Evolutionary conservation across 2,113 vertebrate genomes (phyloP).

Genomic region (Malurus melanocephalus): DNA sequence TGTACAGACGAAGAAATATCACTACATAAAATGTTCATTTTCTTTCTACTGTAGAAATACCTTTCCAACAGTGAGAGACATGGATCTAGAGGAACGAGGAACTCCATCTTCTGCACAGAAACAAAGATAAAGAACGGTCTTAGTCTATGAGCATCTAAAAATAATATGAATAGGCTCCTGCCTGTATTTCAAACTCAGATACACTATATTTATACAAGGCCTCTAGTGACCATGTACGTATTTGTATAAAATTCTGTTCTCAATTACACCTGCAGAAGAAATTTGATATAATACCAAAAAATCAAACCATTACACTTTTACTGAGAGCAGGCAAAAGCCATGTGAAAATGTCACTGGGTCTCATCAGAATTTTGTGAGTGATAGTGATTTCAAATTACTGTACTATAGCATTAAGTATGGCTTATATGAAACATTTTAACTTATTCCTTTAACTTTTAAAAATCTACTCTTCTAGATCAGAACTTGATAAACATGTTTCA

Average conservation of each 20-base stretch:
- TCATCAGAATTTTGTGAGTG: background rate
- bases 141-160: background rate
- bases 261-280: background rate
- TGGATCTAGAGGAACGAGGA: conserved; percentile 86
- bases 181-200: background rate
- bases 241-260: background rate
- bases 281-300: background rate
- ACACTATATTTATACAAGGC: background rate
- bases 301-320: background rate
- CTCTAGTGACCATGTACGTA: background rate
- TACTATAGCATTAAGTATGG: background rate
- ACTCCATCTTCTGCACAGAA: conserved; percentile 87
- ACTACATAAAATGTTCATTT: background rate
- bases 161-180: background rate
- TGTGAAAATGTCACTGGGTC: background rate
- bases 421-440: background rate
- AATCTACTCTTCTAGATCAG: background rate
- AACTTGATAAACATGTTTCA: background rate
- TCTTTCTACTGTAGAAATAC: conserved; percentile 67
- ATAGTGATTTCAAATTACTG: background rate
- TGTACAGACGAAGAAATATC: background rate
- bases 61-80: conserved; percentile 95
- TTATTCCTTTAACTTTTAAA: background rate
- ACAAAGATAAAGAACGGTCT: conserved; percentile 30
- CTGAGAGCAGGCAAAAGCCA: background rate